Conservation (phyloP, 2,888 invertebrate species). For the Fragum fragum region DNA sequence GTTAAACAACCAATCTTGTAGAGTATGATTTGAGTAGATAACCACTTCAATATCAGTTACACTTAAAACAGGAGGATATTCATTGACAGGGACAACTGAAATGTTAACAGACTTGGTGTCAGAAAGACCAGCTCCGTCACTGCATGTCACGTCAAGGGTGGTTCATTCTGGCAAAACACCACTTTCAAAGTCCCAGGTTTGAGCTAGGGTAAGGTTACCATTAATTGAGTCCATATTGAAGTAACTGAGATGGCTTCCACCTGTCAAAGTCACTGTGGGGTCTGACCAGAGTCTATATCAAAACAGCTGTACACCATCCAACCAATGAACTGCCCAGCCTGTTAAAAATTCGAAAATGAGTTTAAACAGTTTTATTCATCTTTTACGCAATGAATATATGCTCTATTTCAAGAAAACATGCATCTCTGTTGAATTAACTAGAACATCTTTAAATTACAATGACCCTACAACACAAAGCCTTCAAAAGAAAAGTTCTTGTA, state of each 20-base stretch:
- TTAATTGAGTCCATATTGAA: conserved; percentile 21
- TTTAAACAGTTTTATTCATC: no score
- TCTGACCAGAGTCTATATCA: conserved; percentile 40
- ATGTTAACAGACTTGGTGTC: conserved; percentile 25
- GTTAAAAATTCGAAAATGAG: neutral
- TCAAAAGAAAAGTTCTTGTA: no score
- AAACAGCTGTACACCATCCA: conserved; percentile 25
- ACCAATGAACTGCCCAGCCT: conserved; percentile 35
- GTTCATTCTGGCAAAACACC: conserved; percentile 28
- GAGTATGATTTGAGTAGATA: conserved; percentile 35
- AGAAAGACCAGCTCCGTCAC: conserved; percentile 36
- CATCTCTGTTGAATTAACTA: no score
- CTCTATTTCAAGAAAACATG: no score
- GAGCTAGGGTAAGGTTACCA: conserved; percentile 22
- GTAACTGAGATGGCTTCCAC: conserved; percentile 36
- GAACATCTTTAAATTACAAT: no score
- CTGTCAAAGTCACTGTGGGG: conserved; percentile 11
- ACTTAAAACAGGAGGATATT: conserved; percentile 41
- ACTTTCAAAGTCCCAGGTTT: conserved; percentile 49
- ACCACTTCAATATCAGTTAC: conserved; percentile 13
- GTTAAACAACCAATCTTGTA: conserved; percentile 30
- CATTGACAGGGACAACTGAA: conserved; percentile 35
- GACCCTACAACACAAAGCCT: no score
- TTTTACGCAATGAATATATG: no score
- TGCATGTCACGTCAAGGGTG: conserved; percentile 35